Evolutionary conservation across 2,888 invertebrate species (phyloP).

Genomic region (Microdon myrmicae): DNA sequence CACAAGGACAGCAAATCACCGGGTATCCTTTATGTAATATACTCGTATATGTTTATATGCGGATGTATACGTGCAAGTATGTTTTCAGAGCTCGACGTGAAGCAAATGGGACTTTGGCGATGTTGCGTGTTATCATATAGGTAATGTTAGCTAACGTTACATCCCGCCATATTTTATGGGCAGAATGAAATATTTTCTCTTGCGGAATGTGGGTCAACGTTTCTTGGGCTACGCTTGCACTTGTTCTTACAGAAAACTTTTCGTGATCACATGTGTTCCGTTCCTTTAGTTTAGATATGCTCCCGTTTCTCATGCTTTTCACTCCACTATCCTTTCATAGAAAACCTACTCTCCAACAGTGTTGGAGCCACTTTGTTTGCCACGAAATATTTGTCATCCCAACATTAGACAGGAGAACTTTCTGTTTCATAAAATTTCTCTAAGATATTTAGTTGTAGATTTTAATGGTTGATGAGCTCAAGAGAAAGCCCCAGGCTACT

Average conservation of each 20-base stretch:
- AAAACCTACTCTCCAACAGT: too few relatives aligned
- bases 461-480: too few relatives aligned
- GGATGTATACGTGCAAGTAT: neutral
- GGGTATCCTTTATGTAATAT: slow-evolving; percentile 7
- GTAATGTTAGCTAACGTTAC: slow-evolving; percentile 47
- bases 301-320: neutral
- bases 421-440: too few relatives aligned
- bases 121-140: slow-evolving; percentile 40
- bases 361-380: slow-evolving; percentile 32
- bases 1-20: slow-evolving; percentile 30
- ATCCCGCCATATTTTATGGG: slow-evolving; percentile 51
- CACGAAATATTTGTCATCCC: slow-evolving; percentile 37
- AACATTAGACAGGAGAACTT: slow-evolving; percentile 37
- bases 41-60: slow-evolving; percentile 1
- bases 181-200: slow-evolving; percentile 50
- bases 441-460: too few relatives aligned
- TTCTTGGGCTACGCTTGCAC: slow-evolving; percentile 41
- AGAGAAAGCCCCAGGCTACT: too few relatives aligned
- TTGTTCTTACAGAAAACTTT: slow-evolving; percentile 19
- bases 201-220: slow-evolving; percentile 50
- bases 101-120: slow-evolving; percentile 1
- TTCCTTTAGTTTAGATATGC: slow-evolving; percentile 1
- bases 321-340: neutral
- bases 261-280: slow-evolving; percentile 8
- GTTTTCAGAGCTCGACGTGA: neutral